Conservation (phyloP, 2,888 invertebrate species). For the Neoscelio sp. region DNA sequence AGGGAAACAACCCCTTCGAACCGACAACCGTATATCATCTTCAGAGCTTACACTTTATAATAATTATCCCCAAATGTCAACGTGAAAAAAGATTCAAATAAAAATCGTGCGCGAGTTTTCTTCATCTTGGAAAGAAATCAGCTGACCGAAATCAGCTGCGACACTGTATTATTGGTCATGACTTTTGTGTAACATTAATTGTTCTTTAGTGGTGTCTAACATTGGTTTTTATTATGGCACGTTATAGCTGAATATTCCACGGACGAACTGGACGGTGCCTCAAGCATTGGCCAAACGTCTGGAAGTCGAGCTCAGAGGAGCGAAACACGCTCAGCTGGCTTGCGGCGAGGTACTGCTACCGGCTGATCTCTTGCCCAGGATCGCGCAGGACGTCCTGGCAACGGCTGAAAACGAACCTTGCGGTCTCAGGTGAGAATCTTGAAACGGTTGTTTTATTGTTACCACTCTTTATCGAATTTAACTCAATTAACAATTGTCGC, state of each 20-base stretch:
- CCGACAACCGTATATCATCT: too few relatives aligned
- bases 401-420: conserved; percentile 96
- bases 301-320: conserved; percentile 91
- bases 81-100: neutral
- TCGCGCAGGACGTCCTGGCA: conserved; percentile 91
- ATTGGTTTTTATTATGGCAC: conserved; percentile 44
- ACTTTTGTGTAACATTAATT: conserved; percentile 48
- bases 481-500: too few relatives aligned
- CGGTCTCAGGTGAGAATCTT: conserved; percentile 86
- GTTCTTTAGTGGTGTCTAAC: conserved; percentile 2
- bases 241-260: conserved; percentile 82
- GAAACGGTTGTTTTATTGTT: neutral
- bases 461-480: too few relatives aligned
- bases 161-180: conserved; percentile 12
- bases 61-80: too few relatives aligned
- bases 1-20: too few relatives aligned
- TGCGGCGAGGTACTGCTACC: conserved; percentile 94
- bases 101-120: neutral
- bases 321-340: conserved; percentile 91
- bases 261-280: conserved; percentile 84
- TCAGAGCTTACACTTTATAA: too few relatives aligned
- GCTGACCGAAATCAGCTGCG: conserved; percentile 51
- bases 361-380: conserved; percentile 90
- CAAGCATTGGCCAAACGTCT: conserved; percentile 90
- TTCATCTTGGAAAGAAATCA: conserved; percentile 23